These are phyloP conservation scores for Fulica atra DNA, from an alignment of 2,113 vertebrate genomes.

Conservation along the genomic window DNA sequence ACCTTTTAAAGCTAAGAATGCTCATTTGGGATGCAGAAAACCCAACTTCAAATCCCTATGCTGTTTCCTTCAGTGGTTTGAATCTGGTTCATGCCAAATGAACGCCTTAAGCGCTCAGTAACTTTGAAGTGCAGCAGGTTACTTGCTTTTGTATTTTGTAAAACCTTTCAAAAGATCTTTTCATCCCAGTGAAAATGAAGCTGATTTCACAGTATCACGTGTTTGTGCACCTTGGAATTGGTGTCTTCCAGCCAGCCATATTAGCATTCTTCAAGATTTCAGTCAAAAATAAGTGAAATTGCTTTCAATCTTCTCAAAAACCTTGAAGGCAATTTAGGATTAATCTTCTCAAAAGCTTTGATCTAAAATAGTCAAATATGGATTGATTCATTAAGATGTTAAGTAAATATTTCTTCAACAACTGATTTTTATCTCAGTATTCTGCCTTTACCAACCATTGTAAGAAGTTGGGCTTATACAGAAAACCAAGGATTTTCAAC, in stretches of 20 bases:
- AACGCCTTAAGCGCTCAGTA: neutral
- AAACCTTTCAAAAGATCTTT: conserved; percentile 36
- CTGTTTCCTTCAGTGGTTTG: neutral
- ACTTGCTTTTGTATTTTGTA: neutral
- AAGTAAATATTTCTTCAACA: conserved; percentile 1
- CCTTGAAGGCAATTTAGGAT: neutral
- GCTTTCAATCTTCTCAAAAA: neutral
- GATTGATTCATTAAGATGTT: neutral
- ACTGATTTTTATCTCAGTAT: neutral
- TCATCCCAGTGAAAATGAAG: conserved; percentile 10
- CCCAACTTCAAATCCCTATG: neutral
- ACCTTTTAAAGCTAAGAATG: neutral
- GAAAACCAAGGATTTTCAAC: neutral
- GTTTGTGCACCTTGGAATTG: neutral
- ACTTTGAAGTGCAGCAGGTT: conserved; percentile 13
- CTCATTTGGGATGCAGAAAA: neutral
- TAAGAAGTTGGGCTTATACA: neutral
- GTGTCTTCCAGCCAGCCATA: neutral
- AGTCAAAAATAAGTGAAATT: conserved; percentile 1
- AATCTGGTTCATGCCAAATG: conserved; percentile 21
- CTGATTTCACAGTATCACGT: conserved; percentile 6
- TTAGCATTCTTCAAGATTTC: neutral
- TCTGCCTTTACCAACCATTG: neutral
- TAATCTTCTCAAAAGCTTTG: neutral
- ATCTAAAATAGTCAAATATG: neutral